phyloP scores from a whole-genome alignment of 2,888 invertebrate genomes.

The Cryptocephalus moraei region DNA sequence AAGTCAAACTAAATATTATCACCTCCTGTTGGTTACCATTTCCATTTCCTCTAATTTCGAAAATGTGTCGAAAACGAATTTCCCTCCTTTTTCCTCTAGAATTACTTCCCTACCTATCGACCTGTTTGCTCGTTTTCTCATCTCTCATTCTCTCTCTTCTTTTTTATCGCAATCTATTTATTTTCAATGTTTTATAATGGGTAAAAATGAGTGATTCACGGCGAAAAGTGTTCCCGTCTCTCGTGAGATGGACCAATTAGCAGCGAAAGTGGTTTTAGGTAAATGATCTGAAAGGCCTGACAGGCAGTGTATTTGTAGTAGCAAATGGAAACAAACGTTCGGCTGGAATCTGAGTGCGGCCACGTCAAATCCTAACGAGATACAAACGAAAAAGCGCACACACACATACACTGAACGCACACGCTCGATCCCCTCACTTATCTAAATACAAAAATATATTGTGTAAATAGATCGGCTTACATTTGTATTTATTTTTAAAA shows the following conservation, averaged over 20 bases:
- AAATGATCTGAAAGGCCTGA: conserved; percentile 16
- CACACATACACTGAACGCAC: conserved; percentile 3
- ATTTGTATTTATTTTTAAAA: conserved; percentile 21
- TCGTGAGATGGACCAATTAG: too few relatives aligned
- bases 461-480: conserved; percentile 20
- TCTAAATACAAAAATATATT: conserved; percentile 20
- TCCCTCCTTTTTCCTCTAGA: too few relatives aligned
- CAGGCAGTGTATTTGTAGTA: conserved; percentile 31
- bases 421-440: conserved; percentile 11
- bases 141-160: too few relatives aligned
- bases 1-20: too few relatives aligned
- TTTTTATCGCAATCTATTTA: too few relatives aligned
- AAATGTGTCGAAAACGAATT: too few relatives aligned
- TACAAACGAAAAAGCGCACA: background rate
- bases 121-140: too few relatives aligned
- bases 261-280: conserved; percentile 1
- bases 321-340: conserved; percentile 29
- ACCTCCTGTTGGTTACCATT: too few relatives aligned
- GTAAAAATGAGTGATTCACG: background rate
- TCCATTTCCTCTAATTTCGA: too few relatives aligned
- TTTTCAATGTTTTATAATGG: background rate
- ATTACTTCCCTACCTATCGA: too few relatives aligned
- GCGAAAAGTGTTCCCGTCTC: too few relatives aligned
- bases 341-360: conserved; percentile 6
- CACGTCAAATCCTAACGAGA: conserved; percentile 6